A percentile compares a stretch with the other conserved stretches of the same genome.
Evolutionary conservation across 2,113 vertebrate species (phyloP).

Genomic region (Solenodon paradoxus): DNA sequence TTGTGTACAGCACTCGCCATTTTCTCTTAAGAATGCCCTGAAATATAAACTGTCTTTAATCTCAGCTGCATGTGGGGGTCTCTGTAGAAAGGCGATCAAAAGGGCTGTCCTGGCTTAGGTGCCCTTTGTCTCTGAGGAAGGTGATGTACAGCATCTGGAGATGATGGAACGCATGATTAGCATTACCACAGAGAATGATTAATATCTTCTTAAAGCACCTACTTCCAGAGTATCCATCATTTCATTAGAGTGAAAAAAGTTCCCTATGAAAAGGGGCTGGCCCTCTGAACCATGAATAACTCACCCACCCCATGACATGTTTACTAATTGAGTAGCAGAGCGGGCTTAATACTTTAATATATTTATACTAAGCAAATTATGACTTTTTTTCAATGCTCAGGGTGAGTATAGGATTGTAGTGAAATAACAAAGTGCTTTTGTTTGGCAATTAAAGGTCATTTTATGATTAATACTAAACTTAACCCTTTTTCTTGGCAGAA

Average conservation of each 20-base stretch:
- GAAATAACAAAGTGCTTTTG: slow-evolving; percentile 82
- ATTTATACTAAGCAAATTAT: slow-evolving; percentile 85
- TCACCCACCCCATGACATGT: slow-evolving; percentile 97
- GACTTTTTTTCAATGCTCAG: slow-evolving; percentile 78
- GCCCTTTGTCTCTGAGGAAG: slow-evolving; percentile 99
- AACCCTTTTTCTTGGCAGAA: slow-evolving; percentile 78
- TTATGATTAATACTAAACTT: slow-evolving; percentile 80
- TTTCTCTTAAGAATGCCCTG: slow-evolving; percentile 72
- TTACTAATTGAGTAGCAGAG: slow-evolving; percentile 96
- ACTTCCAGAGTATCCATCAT: slow-evolving; percentile 99
- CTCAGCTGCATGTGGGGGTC: slow-evolving; percentile 63
- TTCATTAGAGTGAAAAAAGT: slow-evolving; percentile 98
- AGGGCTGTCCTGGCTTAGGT: slow-evolving; percentile 90
- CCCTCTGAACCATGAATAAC: slow-evolving; percentile 97
- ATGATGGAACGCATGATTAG: slow-evolving; percentile 99
- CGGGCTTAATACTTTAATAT: slow-evolving; percentile 87
- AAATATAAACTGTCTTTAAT: slow-evolving; percentile 76
- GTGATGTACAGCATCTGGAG: slow-evolving; percentile 98
- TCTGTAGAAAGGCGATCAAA: slow-evolving; percentile 89
- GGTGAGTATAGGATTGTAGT: slow-evolving; percentile 75
- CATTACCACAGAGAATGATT: slow-evolving; percentile 99
- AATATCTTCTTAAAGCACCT: slow-evolving; percentile 99
- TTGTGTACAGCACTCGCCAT: slow-evolving; percentile 64
- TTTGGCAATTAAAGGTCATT: slow-evolving; percentile 79
- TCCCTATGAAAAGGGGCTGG: slow-evolving; percentile 96